phyloP scores from a whole-genome alignment of 2,113 vertebrate species.

The Petaurus breviceps region DNA sequence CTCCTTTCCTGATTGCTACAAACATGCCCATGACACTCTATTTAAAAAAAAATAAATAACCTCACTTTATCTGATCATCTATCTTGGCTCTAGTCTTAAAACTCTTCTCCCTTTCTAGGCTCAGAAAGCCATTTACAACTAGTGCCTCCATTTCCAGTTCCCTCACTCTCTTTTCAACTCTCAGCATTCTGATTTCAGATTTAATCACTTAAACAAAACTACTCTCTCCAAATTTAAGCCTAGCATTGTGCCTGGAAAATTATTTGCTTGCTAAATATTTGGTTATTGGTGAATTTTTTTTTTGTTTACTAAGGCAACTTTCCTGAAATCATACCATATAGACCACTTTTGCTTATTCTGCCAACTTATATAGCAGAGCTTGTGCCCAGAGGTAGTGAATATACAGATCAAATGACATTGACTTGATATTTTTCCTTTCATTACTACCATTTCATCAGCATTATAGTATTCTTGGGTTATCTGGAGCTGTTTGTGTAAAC shows the following conservation, averaged over 20 bases:
- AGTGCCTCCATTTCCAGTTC: not conserved
- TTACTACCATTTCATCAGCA: not conserved
- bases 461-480: not conserved
- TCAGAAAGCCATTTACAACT: not conserved
- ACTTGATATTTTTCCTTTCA: not conserved
- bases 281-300: not conserved
- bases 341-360: not conserved
- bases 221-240: not conserved
- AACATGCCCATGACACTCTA: not conserved
- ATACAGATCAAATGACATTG: constrained; percentile 24
- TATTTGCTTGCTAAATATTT: not conserved
- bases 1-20: not conserved
- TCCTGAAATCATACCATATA: not conserved
- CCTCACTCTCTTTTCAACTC: not conserved
- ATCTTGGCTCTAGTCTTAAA: too few species aligned
- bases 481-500: not conserved
- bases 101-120: not conserved
- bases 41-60: not conserved
- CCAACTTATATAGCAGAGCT: not conserved
- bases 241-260: not conserved
- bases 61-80: not conserved
- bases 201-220: not conserved
- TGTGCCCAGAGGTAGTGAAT: constrained; percentile 14
- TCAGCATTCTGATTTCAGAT: not conserved
- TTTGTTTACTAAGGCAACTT: not conserved